Base-by-base conservation (phyloP, 1,140 invertebrate genomes). In the Melitaea cinxia region DNA sequence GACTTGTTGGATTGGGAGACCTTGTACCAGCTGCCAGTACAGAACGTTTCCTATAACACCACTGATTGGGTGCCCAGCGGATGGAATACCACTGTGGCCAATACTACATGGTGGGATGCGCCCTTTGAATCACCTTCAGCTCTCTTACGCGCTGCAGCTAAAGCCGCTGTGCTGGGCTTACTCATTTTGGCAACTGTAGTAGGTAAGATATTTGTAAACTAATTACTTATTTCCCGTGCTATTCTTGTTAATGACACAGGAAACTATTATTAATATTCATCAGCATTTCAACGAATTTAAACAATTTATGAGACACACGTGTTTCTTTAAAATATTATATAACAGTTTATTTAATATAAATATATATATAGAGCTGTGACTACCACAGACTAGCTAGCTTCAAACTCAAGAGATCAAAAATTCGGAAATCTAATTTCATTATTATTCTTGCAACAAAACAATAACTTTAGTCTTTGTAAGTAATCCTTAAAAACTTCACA, bases 181-280 rank as follows among this genome's bases (percentile, higher is more conserved):
- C 84, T 91, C 49, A 91, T 91, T 52, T 77, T 91, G 59, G 88
- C 91, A 45, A 91, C 91, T 59, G 87, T 91, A 62, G 83, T 91
- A 65, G 91, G 89, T 91, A 78, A 77, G 70, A 35, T 57, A 68
- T 61, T 53, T 53, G 10, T 35, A 53, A 33, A 33, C 21, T 19
- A 21, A 33, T 54, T 19, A 59, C 14, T 59, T 54, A 53, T 58
- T 2, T 42, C 33, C 12, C 42, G 4, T 61, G 10, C 28, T 19
- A 53, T 63, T 56, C 12, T 23, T 45, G 17, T 17, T 17, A 42
- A n/a, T 21, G n/a, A 47, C 21, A 64, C 42, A 49, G 49, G 42
- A 64, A 64, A 37, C n/a, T 30, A 56, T 50, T 23, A n/a, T 14
- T 19, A 61, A 45, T 47, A 39, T 7, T 39, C 35, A 39, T 39